phyloP scores from a whole-genome alignment of 2,797 vertebrate genomes.

The Fistularia tabacaria region DNA sequence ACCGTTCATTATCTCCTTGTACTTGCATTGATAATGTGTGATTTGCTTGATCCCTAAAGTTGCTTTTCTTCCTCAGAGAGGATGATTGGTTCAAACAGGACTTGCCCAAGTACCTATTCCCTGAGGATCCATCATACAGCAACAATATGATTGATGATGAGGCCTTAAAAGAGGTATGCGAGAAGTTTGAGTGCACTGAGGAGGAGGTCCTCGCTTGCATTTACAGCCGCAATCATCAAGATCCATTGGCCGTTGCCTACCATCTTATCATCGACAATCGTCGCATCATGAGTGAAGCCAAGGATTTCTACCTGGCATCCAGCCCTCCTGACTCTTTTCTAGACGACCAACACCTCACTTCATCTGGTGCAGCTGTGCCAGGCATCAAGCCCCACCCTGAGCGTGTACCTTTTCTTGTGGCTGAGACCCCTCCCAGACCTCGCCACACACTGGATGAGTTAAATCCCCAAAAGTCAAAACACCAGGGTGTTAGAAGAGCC shows the following conservation, averaged over 20 bases:
- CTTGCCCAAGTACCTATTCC: conserved; percentile 95
- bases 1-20: no score
- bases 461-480: conserved; percentile 97
- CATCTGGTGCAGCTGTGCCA: conserved; percentile 44
- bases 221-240: conserved; percentile 93
- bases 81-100: conserved; percentile 98
- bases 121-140: conserved; percentile 94
- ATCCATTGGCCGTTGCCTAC: conserved; percentile 93
- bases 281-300: conserved; percentile 97
- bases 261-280: conserved; percentile 99
- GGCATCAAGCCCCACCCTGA: conserved; percentile 87
- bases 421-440: conserved; percentile 83
- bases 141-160: conserved; percentile 98
- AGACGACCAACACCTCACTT: conserved; percentile 85
- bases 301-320: conserved; percentile 97
- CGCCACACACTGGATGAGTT: conserved; percentile 95
- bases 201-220: conserved; percentile 94
- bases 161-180: conserved; percentile 97
- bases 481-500: conserved; percentile 92
- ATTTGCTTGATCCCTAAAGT: not conserved
- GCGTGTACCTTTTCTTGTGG: conserved; percentile 88
- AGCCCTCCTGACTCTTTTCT: conserved; percentile 95
- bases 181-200: conserved; percentile 96
- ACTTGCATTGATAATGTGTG: not conserved
- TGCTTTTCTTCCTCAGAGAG: conserved; percentile 73